Evolutionary conservation across 1,140 invertebrate genomes (phyloP).

Genomic region (Polyergus mexicanus): DNA sequence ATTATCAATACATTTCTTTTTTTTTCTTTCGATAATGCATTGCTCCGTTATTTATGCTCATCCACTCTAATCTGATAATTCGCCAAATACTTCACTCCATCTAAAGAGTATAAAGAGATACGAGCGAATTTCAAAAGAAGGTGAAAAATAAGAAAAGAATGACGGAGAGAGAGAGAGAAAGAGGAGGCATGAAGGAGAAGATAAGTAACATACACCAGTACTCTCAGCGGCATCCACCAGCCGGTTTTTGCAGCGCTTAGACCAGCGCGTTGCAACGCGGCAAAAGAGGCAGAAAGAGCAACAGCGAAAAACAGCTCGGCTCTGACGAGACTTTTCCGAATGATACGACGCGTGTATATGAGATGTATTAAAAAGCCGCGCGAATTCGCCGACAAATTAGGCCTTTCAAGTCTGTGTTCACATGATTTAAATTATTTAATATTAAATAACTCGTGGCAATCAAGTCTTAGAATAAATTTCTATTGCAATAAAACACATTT

Average conservation of each 20-base stretch:
- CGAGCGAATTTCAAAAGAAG: slow-evolving; percentile 15
- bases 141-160: slow-evolving; percentile 16
- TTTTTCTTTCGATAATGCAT: background rate
- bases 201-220: slow-evolving; percentile 60
- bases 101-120: slow-evolving; percentile 31
- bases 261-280: slow-evolving; percentile 22
- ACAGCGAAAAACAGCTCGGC: slow-evolving; percentile 13
- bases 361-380: slow-evolving; percentile 64
- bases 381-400: background rate
- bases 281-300: slow-evolving; percentile 55
- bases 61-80: slow-evolving; percentile 51
- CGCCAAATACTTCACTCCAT: slow-evolving; percentile 23
- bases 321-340: slow-evolving; percentile 58
- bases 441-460: background rate
- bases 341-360: slow-evolving; percentile 55
- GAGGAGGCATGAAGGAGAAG: slow-evolving; percentile 35
- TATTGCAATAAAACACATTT: too few relatives aligned
- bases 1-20: background rate
- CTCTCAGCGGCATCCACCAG: slow-evolving; percentile 54
- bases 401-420: background rate
- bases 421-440: background rate
- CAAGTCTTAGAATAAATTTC: background rate
- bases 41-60: slow-evolving; percentile 12
- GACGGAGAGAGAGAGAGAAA: slow-evolving; percentile 9
- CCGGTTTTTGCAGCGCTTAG: slow-evolving; percentile 51